These are phyloP conservation scores for Microctenopoma stevenorrisi DNA, from an alignment of 2,797 vertebrate genomes.

Conservation along the genomic window DNA sequence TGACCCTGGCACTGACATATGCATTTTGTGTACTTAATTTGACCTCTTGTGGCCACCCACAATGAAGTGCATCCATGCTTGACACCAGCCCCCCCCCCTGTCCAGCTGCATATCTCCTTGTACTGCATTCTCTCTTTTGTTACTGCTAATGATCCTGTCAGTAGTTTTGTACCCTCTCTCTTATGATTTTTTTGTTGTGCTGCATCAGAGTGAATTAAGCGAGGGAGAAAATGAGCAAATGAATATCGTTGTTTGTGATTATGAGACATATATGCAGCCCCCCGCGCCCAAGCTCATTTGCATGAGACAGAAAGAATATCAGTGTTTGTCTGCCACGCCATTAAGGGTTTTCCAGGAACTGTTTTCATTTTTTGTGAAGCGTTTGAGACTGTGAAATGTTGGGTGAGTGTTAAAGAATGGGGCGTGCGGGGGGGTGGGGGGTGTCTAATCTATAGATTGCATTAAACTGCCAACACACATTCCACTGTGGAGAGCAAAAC, in stretches of 20 bases:
- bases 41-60: slow-evolving; percentile 59
- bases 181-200: slow-evolving; percentile 37
- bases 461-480: slow-evolving; percentile 36
- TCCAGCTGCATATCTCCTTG: slow-evolving; percentile 36
- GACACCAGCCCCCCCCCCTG: slow-evolving; percentile 48
- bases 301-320: slow-evolving; percentile 58
- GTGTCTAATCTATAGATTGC: slow-evolving; percentile 19
- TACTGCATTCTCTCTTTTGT: slow-evolving; percentile 52
- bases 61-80: slow-evolving; percentile 52
- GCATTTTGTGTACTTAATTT: slow-evolving; percentile 33
- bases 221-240: slow-evolving; percentile 69
- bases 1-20: slow-evolving; percentile 4
- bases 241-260: slow-evolving; percentile 60
- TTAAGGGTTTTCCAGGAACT: slow-evolving; percentile 43
- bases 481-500: slow-evolving; percentile 34
- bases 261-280: slow-evolving; percentile 33
- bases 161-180: slow-evolving; percentile 52
- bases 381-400: slow-evolving; percentile 33
- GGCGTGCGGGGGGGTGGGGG: not conserved
- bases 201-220: slow-evolving; percentile 60
- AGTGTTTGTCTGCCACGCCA: slow-evolving; percentile 27
- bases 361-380: slow-evolving; percentile 34
- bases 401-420: slow-evolving; percentile 25
- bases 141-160: slow-evolving; percentile 61
- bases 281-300: slow-evolving; percentile 62